Percentiles rank a stretch among this genome's conserved stretches.
Conservation (phyloP, 1,140 invertebrate species). For the Rhagoletis pomonella region DNA sequence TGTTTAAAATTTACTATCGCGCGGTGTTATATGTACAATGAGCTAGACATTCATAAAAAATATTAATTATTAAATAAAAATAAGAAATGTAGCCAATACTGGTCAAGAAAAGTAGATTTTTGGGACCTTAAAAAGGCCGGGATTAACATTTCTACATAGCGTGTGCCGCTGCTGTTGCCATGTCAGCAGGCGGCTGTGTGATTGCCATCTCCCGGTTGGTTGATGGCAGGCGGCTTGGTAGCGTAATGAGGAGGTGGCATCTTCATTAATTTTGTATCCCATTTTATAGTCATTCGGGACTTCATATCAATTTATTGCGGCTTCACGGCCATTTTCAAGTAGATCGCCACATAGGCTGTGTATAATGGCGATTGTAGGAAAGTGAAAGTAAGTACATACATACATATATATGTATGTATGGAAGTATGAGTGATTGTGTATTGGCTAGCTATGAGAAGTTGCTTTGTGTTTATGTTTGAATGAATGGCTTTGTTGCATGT, state of each 20-base stretch:
- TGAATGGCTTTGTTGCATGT: neutral
- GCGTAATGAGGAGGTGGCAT: neutral
- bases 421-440: too few relatives aligned
- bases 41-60: too few relatives aligned
- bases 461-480: too few relatives aligned
- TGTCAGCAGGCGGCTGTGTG: neutral
- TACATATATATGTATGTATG: too few relatives aligned
- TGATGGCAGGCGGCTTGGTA: neutral
- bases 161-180: neutral
- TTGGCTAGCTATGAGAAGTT: too few relatives aligned
- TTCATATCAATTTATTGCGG: conserved; percentile 49
- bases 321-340: conserved; percentile 43
- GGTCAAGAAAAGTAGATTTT: too few relatives aligned
- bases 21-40: too few relatives aligned
- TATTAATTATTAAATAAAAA: too few relatives aligned
- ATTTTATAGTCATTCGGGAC: conserved; percentile 45
- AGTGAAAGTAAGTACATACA: neutral
- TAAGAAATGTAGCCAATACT: too few relatives aligned
- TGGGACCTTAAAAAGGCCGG: too few relatives aligned
- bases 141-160: too few relatives aligned
- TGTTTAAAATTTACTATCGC: too few relatives aligned
- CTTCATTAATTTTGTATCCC: conserved; percentile 51
- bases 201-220: neutral
- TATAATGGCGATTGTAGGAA: neutral
- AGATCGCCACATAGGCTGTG: neutral